Evolutionary conservation across 2,888 invertebrate species (phyloP).

Genomic region (Copidosoma aretas): DNA sequence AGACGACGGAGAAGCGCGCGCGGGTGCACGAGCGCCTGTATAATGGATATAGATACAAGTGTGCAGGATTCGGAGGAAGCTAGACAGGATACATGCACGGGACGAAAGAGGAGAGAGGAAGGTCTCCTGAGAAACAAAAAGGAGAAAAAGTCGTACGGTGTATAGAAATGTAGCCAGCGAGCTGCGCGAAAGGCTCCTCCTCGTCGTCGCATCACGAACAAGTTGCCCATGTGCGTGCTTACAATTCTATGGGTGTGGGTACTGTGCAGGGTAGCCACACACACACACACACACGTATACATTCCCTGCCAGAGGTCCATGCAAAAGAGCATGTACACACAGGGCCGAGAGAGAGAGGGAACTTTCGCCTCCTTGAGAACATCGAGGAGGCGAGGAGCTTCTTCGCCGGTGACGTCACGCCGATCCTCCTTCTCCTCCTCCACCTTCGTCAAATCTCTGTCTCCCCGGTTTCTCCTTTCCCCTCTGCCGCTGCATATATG

Average conservation of each 20-base stretch:
- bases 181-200: background rate
- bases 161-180: background rate
- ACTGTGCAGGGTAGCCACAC: too few species aligned
- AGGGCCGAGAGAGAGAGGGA: background rate
- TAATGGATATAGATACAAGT: too few species aligned
- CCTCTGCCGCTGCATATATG: background rate
- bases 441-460: slow-evolving; percentile 21
- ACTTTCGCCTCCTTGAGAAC: slow-evolving; percentile 20
- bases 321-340: slow-evolving; percentile 33
- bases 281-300: too few species aligned
- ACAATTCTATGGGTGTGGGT: too few species aligned
- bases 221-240: too few species aligned
- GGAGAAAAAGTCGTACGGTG: too few species aligned
- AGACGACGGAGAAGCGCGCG: too few species aligned
- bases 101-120: too few species aligned
- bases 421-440: slow-evolving; percentile 2
- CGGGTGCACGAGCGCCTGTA: too few species aligned
- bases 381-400: slow-evolving; percentile 37
- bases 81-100: too few species aligned
- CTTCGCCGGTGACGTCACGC: slow-evolving; percentile 47
- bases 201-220: slow-evolving; percentile 1
- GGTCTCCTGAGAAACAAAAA: too few species aligned
- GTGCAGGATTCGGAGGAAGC: too few species aligned
- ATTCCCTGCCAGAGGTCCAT: slow-evolving; percentile 2
- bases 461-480: slow-evolving; percentile 2